phyloP scores from a whole-genome alignment of 2,113 vertebrate species.

The Tetrao urogallus region DNA sequence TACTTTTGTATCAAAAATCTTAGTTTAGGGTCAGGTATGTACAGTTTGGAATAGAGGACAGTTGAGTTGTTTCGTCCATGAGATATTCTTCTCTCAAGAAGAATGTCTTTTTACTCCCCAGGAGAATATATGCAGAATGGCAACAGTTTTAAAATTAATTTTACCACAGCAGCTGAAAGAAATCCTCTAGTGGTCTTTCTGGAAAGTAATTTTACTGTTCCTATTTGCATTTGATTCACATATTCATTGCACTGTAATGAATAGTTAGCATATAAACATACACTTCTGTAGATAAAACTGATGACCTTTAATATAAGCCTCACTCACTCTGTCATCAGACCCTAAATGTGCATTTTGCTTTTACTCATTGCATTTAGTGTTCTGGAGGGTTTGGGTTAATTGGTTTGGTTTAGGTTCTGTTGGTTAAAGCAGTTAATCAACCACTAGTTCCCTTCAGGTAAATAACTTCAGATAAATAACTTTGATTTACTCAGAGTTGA shows the following conservation, averaged over 20 bases:
- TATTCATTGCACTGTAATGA: not conserved
- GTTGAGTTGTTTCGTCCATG: not conserved
- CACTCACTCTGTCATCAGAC: not conserved
- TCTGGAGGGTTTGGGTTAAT: not conserved
- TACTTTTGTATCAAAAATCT: not conserved
- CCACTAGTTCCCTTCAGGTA: not conserved
- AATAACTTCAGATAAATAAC: not conserved
- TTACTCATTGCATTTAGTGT: not conserved
- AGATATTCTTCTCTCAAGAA: not conserved
- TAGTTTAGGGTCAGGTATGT: not conserved
- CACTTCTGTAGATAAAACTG: fast-evolving
- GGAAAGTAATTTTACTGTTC: not conserved
- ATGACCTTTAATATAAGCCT: not conserved
- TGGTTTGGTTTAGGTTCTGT: not conserved
- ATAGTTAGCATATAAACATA: not conserved
- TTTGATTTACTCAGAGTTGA: not conserved
- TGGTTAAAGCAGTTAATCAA: not conserved
- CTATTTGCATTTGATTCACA: not conserved
- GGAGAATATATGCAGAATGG: not conserved
- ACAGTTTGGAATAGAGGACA: not conserved
- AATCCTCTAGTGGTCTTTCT: not conserved
- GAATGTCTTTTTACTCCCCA: not conserved
- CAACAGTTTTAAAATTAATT: not conserved
- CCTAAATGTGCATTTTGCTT: not conserved
- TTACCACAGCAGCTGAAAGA: not conserved